Evolutionary conservation across 2,113 vertebrate genomes (phyloP), one percentile per base, ranked within the genome.

Genomic region (Lutjanus erythropterus): DNA sequence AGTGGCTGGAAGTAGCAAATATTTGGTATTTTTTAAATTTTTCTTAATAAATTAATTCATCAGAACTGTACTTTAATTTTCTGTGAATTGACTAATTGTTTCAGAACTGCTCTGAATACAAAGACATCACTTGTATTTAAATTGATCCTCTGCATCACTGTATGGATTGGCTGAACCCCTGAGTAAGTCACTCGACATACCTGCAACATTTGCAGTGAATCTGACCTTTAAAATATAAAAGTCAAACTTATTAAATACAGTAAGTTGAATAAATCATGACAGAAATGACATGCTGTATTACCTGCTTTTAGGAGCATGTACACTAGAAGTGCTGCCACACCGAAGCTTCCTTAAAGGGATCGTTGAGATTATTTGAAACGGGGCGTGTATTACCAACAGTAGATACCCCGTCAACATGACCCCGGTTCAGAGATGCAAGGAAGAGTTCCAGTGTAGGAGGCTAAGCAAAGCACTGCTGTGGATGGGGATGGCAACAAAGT

Each of bases 201-300:
- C 52, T 37, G 27, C 9, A 66, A 46, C 35, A 72, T 42, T 52
- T 67, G 29, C 19, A 25, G 55, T 68, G 25, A 55, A 27, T 55
- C 55, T 78, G 46, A 39, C n/a, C 12, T n/a, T n/a, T 46, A 46
- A 44, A 42, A 19, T 4, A 11, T 4, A 11, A 41, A 42, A 18
- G 37, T 12, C 21, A 19, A 31, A 71, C 18, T n/a, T 49, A 16
- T 37, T 21, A 21, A 41, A 56, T 33, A 46, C 5, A 64, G 59
- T 21, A 11, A 39, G n/a, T 19, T 35, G 31, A 59, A 21, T 33
- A 19, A 44, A 33, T 46, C 1, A 29, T 12, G 14, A 44, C 18
- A 42, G 29, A 12, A n/a, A 62, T 18, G 44, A 33, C 15, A 11
- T 35, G 42, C 9, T 39, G 16, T 42, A 46, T 59, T 53, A 65